Evolutionary conservation across 2,888 invertebrate species (phyloP).

Genomic region (Muschampia plurimacula): DNA sequence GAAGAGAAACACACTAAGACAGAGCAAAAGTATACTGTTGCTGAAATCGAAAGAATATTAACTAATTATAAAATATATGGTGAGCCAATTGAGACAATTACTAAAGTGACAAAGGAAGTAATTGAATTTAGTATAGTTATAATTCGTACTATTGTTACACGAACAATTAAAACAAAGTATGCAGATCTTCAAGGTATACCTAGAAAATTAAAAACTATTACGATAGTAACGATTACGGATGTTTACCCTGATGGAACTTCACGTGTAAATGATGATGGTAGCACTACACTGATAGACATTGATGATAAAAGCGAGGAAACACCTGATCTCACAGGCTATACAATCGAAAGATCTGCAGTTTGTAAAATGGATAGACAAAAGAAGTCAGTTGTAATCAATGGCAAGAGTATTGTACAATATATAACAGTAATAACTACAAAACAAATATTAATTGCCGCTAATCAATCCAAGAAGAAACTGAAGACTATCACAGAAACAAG

Average conservation of each 20-base stretch:
- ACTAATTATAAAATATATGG: slow-evolving; percentile 41
- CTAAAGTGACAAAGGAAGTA: slow-evolving; percentile 45
- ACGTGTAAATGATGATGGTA: slow-evolving; percentile 43
- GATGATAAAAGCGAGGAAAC: slow-evolving; percentile 40
- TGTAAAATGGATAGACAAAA: slow-evolving; percentile 36
- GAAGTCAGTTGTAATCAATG: slow-evolving; percentile 34
- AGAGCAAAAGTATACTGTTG: slow-evolving; percentile 17
- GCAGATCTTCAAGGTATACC: slow-evolving; percentile 43
- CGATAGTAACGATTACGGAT: slow-evolving; percentile 46
- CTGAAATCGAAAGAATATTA: slow-evolving; percentile 43
- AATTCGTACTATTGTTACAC: slow-evolving; percentile 47
- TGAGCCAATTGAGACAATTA: slow-evolving; percentile 48
- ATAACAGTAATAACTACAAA: slow-evolving; percentile 18
- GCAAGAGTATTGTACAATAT: slow-evolving; percentile 34
- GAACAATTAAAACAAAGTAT: slow-evolving; percentile 48
- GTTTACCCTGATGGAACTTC: slow-evolving; percentile 46
- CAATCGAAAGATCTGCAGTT: slow-evolving; percentile 40
- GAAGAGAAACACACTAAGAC: background rate
- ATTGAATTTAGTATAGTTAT: slow-evolving; percentile 41
- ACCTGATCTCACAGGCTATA: slow-evolving; percentile 41
- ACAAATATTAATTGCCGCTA: slow-evolving; percentile 5
- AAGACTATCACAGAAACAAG: slow-evolving; percentile 19
- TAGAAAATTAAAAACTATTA: slow-evolving; percentile 49
- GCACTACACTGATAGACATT: slow-evolving; percentile 45
- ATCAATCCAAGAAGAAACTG: slow-evolving; percentile 5